Percentiles rank a stretch among this genome's conserved stretches.
phyloP scores from a whole-genome alignment of 2,888 invertebrate species.

The Eledone cirrhosa region DNA sequence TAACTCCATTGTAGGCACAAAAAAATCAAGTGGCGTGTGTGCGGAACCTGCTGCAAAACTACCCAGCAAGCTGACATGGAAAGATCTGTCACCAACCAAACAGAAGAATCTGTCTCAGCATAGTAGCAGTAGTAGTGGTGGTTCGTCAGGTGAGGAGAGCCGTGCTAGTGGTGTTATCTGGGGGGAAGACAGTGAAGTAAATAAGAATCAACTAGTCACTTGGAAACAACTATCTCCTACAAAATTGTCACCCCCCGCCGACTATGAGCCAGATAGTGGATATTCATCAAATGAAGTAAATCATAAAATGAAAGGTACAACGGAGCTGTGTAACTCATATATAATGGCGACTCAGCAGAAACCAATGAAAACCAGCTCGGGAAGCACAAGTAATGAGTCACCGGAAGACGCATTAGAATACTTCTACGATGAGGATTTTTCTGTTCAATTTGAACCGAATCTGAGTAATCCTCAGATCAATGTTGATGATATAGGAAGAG shows the following conservation, averaged over 20 bases:
- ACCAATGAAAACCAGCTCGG: constrained; percentile 13
- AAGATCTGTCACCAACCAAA: constrained; percentile 43
- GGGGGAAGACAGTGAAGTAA: constrained; percentile 34
- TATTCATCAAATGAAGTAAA: constrained; percentile 45
- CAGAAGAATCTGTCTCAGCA: constrained; percentile 31
- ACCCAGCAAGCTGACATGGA: constrained; percentile 39
- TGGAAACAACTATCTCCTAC: constrained; percentile 56
- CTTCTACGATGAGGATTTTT: constrained; percentile 65
- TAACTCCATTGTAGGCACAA: constrained; percentile 18
- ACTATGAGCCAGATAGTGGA: constrained; percentile 44
- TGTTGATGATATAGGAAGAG: constrained; percentile 41
- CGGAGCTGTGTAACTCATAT: constrained; percentile 43
- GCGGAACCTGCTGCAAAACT: constrained; percentile 25
- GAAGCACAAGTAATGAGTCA: constrained; percentile 34
- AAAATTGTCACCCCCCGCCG: constrained; percentile 37
- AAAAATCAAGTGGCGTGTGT: neutral
- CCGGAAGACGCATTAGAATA: constrained; percentile 62
- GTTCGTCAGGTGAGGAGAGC: constrained; percentile 31
- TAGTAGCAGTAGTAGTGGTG: constrained; percentile 33
- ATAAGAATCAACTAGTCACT: constrained; percentile 40
- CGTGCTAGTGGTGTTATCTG: constrained; percentile 32
- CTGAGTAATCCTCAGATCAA: constrained; percentile 49
- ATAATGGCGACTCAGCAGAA: constrained; percentile 36
- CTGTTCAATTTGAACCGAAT: constrained; percentile 60
- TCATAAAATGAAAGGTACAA: constrained; percentile 39